A percentile compares a stretch with the other conserved stretches of the same genome.
Evolutionary conservation across 2,113 vertebrate genomes (phyloP).

Genomic region (Tursiops truncatus): DNA sequence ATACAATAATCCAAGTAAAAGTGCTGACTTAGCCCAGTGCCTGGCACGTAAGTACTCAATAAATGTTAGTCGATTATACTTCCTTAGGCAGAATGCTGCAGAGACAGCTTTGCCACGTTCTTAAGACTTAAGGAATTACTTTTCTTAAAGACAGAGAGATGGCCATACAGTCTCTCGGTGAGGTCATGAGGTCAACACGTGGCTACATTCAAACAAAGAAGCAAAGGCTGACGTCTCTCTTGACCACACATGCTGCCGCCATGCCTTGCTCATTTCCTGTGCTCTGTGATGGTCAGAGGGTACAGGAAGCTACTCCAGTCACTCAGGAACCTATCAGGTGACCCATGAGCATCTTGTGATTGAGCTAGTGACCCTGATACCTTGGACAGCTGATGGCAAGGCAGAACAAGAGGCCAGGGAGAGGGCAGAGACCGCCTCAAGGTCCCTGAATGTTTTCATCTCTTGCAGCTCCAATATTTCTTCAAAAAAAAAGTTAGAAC

Average conservation of each 20-base stretch:
- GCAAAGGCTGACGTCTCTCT: not conserved
- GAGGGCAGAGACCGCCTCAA: too few species aligned
- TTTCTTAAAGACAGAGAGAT: not conserved
- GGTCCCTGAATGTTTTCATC: not conserved
- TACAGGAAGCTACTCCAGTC: not conserved
- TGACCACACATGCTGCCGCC: accelerated
- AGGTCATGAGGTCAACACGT: not conserved
- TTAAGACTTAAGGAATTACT: not conserved
- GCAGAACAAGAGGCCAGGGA: not conserved
- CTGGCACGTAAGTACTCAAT: not conserved
- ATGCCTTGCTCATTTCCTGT: not conserved
- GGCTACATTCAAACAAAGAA: not conserved
- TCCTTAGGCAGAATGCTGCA: not conserved
- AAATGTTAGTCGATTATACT: not conserved
- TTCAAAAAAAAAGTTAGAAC: not conserved
- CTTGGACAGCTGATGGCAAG: not conserved
- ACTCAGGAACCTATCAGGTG: not conserved
- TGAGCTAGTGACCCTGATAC: not conserved
- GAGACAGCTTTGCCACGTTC: not conserved
- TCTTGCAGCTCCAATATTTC: not conserved
- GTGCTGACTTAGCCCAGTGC: not conserved
- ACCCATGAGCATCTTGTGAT: not conserved
- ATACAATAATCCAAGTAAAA: not conserved
- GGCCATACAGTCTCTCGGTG: not conserved
- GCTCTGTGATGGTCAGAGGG: not conserved